Percentiles rank a stretch among this genome's conserved stretches.
Evolutionary conservation across 2,888 invertebrate genomes (phyloP).

Genomic region (Microdon myrmicae): DNA sequence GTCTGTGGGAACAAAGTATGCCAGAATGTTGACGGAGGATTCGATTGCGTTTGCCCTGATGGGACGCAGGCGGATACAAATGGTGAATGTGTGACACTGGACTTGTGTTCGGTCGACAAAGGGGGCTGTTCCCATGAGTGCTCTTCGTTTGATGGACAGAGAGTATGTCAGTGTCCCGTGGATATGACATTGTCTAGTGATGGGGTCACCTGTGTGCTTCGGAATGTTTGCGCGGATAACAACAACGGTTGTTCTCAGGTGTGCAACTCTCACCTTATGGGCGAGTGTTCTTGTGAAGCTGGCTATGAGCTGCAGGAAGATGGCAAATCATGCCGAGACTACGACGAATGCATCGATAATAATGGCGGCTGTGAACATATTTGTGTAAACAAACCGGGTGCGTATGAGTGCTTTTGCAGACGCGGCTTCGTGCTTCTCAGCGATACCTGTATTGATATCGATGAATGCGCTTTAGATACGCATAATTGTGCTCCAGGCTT

Average conservation of each 20-base stretch:
- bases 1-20: conserved; percentile 61
- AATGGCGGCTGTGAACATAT: conserved; percentile 66
- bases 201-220: conserved; percentile 65
- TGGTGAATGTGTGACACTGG: conserved; percentile 61
- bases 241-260: conserved; percentile 74
- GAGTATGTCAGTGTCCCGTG: conserved; percentile 63
- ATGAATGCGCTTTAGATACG: conserved; percentile 68
- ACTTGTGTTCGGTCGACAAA: conserved; percentile 69
- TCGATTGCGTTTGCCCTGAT: conserved; percentile 69
- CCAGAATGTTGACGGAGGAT: conserved; percentile 68
- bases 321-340: conserved; percentile 68
- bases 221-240: conserved; percentile 68
- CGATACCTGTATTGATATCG: conserved; percentile 62
- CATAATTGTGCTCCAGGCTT: conserved; percentile 59
- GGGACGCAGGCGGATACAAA: conserved; percentile 63
- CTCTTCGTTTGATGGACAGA: conserved; percentile 68
- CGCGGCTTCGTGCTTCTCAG: conserved; percentile 64
- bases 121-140: conserved; percentile 72
- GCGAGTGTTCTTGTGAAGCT: conserved; percentile 65
- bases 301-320: conserved; percentile 64
- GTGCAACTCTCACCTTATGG: conserved; percentile 65
- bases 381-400: conserved; percentile 68
- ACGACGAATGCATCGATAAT: conserved; percentile 69
- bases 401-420: conserved; percentile 69
- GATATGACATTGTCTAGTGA: conserved; percentile 67